Evolutionary conservation across 2,888 invertebrate species (phyloP).

Genomic region (Sarcophaga caerulescens): DNA sequence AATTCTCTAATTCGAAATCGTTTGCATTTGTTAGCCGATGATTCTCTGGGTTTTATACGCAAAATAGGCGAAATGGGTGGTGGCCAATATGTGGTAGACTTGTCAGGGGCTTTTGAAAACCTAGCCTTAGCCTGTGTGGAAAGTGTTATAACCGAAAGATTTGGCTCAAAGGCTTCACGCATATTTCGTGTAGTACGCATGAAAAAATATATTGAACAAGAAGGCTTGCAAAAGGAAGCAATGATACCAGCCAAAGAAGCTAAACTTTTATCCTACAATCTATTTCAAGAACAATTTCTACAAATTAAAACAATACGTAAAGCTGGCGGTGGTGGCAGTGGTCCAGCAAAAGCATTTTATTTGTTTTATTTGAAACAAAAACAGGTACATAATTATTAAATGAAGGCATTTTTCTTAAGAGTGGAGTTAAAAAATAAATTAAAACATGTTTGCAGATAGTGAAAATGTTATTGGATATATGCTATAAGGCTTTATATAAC

Average conservation of each 20-base stretch:
- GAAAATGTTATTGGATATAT: constrained; percentile 86
- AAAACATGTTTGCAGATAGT: constrained; percentile 82
- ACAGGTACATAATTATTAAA: constrained; percentile 81
- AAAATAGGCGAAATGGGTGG: constrained; percentile 91
- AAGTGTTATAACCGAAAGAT: constrained; percentile 91
- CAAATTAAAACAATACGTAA: constrained; percentile 87
- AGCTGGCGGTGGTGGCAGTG: constrained; percentile 85
- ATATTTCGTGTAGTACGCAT: constrained; percentile 92
- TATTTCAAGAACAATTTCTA: constrained; percentile 87
- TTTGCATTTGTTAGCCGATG: constrained; percentile 85
- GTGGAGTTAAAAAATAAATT: neutral
- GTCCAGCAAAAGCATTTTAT: constrained; percentile 90
- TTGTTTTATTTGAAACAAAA: constrained; percentile 88
- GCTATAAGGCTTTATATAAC: constrained; percentile 88
- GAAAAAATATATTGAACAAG: constrained; percentile 93
- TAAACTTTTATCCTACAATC: constrained; percentile 91
- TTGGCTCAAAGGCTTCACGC: constrained; percentile 91
- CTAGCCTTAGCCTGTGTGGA: constrained; percentile 88
- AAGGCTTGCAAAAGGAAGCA: constrained; percentile 93
- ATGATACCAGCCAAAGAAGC: constrained; percentile 97
- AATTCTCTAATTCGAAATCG: neutral
- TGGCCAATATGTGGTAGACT: constrained; percentile 90
- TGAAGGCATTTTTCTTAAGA: neutral
- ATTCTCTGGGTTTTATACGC: constrained; percentile 88
- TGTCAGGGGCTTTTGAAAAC: constrained; percentile 86